A percentile compares a stretch with the other conserved stretches of the same genome.
These are phyloP conservation scores for Trematomus loennbergii DNA, from an alignment of 2,113 vertebrate species.

Conservation along the genomic window DNA sequence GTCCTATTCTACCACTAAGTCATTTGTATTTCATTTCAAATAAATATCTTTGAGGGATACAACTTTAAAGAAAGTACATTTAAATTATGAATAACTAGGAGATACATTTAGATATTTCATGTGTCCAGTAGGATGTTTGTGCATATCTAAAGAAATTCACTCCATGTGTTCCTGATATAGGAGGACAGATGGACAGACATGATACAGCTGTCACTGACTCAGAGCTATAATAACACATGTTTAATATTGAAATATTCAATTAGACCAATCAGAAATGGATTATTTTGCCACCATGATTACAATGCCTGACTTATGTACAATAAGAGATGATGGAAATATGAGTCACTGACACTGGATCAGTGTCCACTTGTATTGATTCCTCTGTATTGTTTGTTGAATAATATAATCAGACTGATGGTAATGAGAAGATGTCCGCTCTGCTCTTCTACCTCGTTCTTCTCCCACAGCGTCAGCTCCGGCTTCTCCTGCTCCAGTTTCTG, in stretches of 20 bases:
- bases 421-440: conserved; percentile 21
- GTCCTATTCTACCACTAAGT: neutral
- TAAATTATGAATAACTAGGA: neutral
- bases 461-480: conserved; percentile 94
- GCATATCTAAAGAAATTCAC: too few relatives aligned
- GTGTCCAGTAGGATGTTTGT: too few relatives aligned
- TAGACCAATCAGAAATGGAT: neutral
- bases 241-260: neutral
- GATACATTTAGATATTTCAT: neutral
- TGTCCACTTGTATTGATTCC: conserved; percentile 39
- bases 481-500: conserved; percentile 92
- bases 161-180: too few relatives aligned
- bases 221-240: too few relatives aligned
- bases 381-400: conserved; percentile 26
- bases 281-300: neutral
- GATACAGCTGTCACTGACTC: too few relatives aligned
- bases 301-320: neutral
- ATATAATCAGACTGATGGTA: conserved; percentile 53
- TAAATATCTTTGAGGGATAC: neutral
- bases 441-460: conserved; percentile 93
- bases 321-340: too few relatives aligned
- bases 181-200: too few relatives aligned
- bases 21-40: neutral
- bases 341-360: neutral
- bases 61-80: neutral